Evolutionary conservation across 1,140 invertebrate genomes (phyloP).

Genomic region (Sycobia sp.): DNA sequence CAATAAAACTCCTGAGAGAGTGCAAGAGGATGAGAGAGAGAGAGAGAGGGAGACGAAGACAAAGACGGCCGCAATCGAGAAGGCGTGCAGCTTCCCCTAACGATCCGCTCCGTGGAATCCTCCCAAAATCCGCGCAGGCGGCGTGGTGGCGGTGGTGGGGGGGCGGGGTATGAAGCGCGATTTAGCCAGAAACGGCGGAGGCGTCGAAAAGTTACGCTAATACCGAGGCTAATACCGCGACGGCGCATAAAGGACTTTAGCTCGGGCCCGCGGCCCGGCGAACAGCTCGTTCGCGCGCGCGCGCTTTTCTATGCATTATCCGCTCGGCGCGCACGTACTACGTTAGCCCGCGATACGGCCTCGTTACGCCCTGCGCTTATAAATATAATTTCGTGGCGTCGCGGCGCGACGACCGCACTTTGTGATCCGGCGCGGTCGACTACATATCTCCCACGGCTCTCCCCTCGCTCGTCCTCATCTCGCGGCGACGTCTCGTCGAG

Average conservation of each 20-base stretch:
- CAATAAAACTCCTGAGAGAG: too few species aligned
- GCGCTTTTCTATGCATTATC: not conserved
- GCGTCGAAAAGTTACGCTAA: constrained; percentile 5
- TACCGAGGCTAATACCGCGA: too few species aligned
- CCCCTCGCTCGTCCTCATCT: not conserved
- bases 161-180: not conserved
- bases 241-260: too few species aligned
- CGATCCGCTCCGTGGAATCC: not conserved
- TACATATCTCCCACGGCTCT: not conserved
- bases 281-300: too few species aligned
- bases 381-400: not conserved
- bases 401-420: constrained; percentile 1
- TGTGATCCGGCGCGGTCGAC: not conserved
- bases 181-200: not conserved
- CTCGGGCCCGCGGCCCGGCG: too few species aligned
- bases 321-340: not conserved
- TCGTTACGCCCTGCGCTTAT: not conserved
- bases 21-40: too few species aligned
- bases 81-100: not conserved
- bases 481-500: not conserved
- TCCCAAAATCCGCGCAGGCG: not conserved
- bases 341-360: not conserved
- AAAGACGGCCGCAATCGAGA: not conserved
- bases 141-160: not conserved
- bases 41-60: too few species aligned